Evolutionary conservation across 1,140 invertebrate species (phyloP).

Genomic region (Dreissena polymorpha): DNA sequence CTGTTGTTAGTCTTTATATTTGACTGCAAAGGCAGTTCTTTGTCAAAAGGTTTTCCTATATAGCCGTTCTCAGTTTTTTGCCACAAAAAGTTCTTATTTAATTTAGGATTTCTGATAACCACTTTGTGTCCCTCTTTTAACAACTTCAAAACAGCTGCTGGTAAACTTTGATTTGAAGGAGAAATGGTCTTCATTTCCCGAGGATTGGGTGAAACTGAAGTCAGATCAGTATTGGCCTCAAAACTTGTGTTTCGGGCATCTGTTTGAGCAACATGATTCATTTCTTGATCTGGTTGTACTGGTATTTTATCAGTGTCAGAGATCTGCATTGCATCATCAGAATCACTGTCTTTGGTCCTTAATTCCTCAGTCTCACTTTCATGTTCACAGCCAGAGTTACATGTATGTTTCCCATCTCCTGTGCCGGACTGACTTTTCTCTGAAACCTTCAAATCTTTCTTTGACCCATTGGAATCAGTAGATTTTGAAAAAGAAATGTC

Average conservation of each 20-base stretch:
- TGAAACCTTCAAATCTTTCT: no score
- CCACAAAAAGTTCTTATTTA: slow-evolving; percentile 48
- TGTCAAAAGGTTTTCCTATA: slow-evolving; percentile 51
- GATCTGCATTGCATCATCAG: slow-evolving; percentile 6
- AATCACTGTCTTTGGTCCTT: neutral
- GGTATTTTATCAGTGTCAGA: neutral
- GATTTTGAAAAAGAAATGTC: no score
- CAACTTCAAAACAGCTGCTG: slow-evolving; percentile 35
- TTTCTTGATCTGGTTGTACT: no score
- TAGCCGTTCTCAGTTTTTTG: slow-evolving; percentile 50
- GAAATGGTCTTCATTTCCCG: no score
- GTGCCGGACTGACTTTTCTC: no score
- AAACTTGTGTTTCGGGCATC: no score
- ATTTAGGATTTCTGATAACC: slow-evolving; percentile 49
- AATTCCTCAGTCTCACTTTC: neutral
- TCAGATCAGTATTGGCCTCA: neutral
- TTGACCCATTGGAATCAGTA: no score
- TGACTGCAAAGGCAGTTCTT: slow-evolving; percentile 16
- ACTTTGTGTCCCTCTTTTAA: slow-evolving; percentile 51
- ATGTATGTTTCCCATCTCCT: no score
- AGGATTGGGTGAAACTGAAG: neutral
- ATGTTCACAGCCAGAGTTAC: neutral
- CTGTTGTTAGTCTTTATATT: neutral
- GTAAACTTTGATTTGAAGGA: slow-evolving; percentile 3
- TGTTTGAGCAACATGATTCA: no score